A percentile compares a stretch with the other conserved stretches of the same genome.
Evolutionary conservation across 2,797 vertebrate genomes (phyloP).

Genomic region (Apogon talboti): DNA sequence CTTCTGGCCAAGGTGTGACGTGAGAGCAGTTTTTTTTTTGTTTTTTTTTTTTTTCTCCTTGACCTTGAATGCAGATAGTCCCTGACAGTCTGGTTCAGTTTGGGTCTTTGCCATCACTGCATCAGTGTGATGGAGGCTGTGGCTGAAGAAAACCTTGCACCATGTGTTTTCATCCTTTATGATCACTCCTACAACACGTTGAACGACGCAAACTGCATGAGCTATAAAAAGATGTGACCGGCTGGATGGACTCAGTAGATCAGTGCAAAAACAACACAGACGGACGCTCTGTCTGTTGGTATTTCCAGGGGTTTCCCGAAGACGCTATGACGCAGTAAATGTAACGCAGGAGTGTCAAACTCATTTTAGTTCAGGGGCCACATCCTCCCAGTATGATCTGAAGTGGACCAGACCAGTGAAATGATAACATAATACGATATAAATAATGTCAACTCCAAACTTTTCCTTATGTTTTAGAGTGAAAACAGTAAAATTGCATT

Average conservation of each 20-base stretch:
- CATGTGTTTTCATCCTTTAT: conserved; percentile 9
- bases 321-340: not conserved
- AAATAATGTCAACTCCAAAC: too few relatives aligned
- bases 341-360: conserved; percentile 3
- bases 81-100: conserved; percentile 12
- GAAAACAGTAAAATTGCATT: too few relatives aligned
- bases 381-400: too few relatives aligned
- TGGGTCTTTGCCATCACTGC: conserved; percentile 12
- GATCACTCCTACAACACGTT: conserved; percentile 22
- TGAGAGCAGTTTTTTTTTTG: not conserved
- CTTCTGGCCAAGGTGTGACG: not conserved
- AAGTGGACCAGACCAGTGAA: too few relatives aligned
- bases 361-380: too few relatives aligned
- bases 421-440: too few relatives aligned
- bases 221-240: conserved; percentile 65
- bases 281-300: conserved; percentile 4
- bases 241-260: conserved; percentile 28
- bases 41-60: not conserved
- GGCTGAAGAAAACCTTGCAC: conserved; percentile 6
- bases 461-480: too few relatives aligned
- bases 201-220: conserved; percentile 26
- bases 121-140: conserved; percentile 17
- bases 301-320: conserved; percentile 17
- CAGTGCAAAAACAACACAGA: too few relatives aligned
- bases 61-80: conserved; percentile 28